Conservation (phyloP, 2,888 invertebrate species). For the Taenaris catops region DNA sequence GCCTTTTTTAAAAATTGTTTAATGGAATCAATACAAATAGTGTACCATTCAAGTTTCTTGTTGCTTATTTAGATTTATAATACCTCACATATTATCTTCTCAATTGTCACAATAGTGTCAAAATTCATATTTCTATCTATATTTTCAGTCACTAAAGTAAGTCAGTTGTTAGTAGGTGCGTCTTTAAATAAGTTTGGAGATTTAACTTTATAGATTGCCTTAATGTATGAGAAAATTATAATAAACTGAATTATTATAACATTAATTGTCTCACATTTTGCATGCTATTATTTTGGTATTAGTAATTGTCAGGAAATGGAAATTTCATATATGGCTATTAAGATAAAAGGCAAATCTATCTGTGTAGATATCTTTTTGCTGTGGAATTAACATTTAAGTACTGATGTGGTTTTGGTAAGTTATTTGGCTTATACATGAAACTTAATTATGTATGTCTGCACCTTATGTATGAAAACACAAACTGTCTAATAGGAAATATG, state of each 20-base stretch:
- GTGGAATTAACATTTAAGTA: slow-evolving; percentile 9
- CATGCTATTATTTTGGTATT: neutral
- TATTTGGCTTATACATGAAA: no score
- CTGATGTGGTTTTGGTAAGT: no score
- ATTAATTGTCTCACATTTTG: neutral
- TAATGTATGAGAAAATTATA: slow-evolving; percentile 7
- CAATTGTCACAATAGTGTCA: slow-evolving; percentile 41
- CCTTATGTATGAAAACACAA: no score
- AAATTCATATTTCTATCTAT: no score
- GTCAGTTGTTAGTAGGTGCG: slow-evolving; percentile 36
- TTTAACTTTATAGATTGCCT: slow-evolving; percentile 12
- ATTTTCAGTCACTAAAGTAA: slow-evolving; percentile 41
- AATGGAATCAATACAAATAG: slow-evolving; percentile 35
- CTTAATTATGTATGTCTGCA: no score
- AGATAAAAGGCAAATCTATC: slow-evolving; percentile 10
- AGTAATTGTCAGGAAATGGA: neutral
- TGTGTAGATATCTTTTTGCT: slow-evolving; percentile 19
- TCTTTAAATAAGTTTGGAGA: slow-evolving; percentile 38
- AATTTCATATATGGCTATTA: neutral
- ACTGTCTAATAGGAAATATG: no score
- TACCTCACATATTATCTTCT: slow-evolving; percentile 42
- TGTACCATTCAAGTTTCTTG: slow-evolving; percentile 34
- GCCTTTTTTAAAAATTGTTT: slow-evolving; percentile 48
- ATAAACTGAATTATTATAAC: no score
- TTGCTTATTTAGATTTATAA: slow-evolving; percentile 40